Percentiles rank a stretch among this genome's conserved stretches.
Conservation (phyloP, 2,797 vertebrate genomes). For the Eulemur rubriventer region DNA sequence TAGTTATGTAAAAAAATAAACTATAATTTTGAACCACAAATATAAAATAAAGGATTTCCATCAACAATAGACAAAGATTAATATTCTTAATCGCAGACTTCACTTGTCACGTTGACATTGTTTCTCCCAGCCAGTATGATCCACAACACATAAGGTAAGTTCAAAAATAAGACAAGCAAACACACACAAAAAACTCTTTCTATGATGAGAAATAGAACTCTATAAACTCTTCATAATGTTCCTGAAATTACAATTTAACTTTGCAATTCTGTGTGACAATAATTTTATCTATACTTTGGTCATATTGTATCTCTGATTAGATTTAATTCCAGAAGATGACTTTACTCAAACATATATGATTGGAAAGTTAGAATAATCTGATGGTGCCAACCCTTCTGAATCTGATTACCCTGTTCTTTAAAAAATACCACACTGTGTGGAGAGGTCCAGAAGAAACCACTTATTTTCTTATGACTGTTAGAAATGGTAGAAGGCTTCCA, state of each 20-base stretch:
- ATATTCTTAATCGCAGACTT: background rate
- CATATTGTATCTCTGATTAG: background rate
- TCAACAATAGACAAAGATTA: background rate
- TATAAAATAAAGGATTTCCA: slow-evolving; percentile 7
- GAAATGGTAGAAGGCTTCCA: background rate
- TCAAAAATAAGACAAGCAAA: background rate
- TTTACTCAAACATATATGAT: background rate
- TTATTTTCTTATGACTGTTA: background rate
- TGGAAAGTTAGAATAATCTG: background rate
- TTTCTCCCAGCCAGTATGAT: background rate
- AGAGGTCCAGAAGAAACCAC: background rate
- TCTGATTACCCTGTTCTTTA: background rate
- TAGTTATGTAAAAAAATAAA: background rate
- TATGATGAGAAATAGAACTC: background rate
- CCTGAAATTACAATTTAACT: slow-evolving; percentile 7
- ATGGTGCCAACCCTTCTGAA: background rate
- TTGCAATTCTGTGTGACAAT: background rate
- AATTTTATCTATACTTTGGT: background rate
- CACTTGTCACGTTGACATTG: background rate
- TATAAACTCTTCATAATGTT: background rate
- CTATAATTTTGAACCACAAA: background rate
- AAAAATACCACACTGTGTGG: background rate
- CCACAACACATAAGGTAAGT: background rate
- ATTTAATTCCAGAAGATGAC: background rate
- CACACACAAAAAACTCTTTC: background rate